phyloP scores from a whole-genome alignment of 2,797 vertebrate species.

The Apodemus agrarius region DNA sequence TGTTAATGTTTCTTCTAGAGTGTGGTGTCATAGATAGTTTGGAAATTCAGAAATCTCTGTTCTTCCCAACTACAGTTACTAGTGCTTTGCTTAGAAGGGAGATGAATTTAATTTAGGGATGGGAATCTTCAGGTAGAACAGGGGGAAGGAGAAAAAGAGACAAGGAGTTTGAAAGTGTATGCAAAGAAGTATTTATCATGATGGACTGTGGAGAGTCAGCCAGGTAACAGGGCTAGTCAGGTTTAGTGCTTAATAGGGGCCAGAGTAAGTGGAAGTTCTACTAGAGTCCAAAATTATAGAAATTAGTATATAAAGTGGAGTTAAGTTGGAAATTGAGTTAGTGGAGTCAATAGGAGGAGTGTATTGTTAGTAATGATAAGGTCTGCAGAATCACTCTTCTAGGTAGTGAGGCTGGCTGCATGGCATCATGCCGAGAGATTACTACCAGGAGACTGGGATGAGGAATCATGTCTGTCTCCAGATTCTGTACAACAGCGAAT shows the following conservation, averaged over 20 bases:
- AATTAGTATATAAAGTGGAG: background rate
- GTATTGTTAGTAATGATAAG: background rate
- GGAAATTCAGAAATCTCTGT: conserved; percentile 22
- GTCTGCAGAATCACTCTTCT: background rate
- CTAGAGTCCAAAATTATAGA: background rate
- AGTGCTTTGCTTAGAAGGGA: conserved; percentile 44
- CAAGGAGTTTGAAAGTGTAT: conserved; percentile 58
- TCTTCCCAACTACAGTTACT: conserved; percentile 43
- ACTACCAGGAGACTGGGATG: conserved; percentile 23
- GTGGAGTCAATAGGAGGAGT: background rate
- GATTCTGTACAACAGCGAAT: background rate
- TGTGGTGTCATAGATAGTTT: conserved; percentile 30
- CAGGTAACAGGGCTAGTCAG: background rate
- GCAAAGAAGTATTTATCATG: conserved; percentile 58
- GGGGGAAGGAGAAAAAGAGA: conserved; percentile 56
- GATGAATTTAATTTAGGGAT: conserved; percentile 62
- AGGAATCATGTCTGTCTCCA: background rate
- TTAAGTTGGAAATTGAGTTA: background rate
- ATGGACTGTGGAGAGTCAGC: background rate
- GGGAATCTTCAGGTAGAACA: conserved; percentile 58
- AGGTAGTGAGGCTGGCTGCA: background rate
- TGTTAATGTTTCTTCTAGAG: background rate
- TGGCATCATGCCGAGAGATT: background rate
- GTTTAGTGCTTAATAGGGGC: background rate
- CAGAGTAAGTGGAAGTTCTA: background rate